phyloP scores from a whole-genome alignment of 2,797 vertebrate species.

The Neosilurus hyrtlii region DNA sequence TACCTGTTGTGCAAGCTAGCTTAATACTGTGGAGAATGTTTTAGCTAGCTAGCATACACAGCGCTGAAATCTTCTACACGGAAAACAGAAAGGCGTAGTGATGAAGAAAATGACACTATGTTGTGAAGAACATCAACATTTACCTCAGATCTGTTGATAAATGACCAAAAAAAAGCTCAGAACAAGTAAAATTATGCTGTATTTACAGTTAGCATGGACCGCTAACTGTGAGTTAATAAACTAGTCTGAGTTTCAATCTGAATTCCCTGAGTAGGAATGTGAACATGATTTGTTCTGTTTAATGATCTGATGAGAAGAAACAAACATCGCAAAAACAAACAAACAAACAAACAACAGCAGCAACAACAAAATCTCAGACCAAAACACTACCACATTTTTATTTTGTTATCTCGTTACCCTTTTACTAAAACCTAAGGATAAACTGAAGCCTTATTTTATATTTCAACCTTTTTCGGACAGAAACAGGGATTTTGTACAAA shows the following conservation, averaged over 20 bases:
- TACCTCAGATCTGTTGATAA: neutral
- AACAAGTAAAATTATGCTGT: neutral
- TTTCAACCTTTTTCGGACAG: neutral
- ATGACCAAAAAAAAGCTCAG: neutral
- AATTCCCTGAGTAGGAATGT: neutral
- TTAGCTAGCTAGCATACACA: neutral
- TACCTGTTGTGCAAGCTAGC: neutral
- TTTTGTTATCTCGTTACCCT: neutral
- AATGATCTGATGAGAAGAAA: neutral
- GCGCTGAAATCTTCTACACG: neutral
- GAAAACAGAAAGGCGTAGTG: neutral
- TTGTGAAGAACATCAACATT: neutral
- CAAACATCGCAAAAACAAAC: too few species aligned
- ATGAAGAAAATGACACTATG: neutral
- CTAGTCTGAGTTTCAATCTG: neutral
- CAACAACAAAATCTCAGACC: neutral
- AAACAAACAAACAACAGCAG: too few species aligned
- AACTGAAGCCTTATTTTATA: neutral
- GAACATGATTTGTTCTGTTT: neutral
- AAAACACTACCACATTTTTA: neutral
- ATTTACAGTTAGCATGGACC: neutral
- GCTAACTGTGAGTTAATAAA: neutral
- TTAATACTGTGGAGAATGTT: neutral
- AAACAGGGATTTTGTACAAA: neutral
- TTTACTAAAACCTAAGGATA: neutral